Evolutionary conservation across 2,113 vertebrate species (phyloP).

Genomic region (Bambusicola thoracicus): DNA sequence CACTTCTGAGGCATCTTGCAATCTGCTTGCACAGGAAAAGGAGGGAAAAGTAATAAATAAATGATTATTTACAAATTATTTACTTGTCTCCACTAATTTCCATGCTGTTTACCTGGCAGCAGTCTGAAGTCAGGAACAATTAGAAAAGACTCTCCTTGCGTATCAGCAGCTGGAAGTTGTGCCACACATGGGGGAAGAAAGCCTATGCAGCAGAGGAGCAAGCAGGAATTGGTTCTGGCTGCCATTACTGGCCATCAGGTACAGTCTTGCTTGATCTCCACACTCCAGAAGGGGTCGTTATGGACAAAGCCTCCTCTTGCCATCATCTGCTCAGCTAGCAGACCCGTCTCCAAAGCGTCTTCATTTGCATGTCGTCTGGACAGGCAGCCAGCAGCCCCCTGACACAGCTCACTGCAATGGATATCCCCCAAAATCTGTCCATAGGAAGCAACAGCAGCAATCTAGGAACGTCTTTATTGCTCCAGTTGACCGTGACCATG

Average conservation of each 20-base stretch:
- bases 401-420: accelerated
- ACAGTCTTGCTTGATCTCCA: background rate
- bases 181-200: background rate
- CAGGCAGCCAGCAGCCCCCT: background rate
- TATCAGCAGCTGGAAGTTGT: background rate
- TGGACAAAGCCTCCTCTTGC: background rate
- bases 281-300: accelerated
- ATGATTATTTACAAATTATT: slow-evolving; percentile 70
- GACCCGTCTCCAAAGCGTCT: background rate
- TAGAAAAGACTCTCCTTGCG: background rate
- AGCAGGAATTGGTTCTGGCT: background rate
- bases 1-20: slow-evolving; percentile 41
- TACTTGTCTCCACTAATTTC: slow-evolving; percentile 67
- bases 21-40: slow-evolving; percentile 53
- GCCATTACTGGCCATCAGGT: accelerated
- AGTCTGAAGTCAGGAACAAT: slow-evolving; percentile 36
- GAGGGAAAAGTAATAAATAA: slow-evolving; percentile 67
- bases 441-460: background rate
- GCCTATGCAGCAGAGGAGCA: background rate
- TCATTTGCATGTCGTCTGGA: background rate
- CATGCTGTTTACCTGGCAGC: slow-evolving; percentile 44
- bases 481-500: background rate
- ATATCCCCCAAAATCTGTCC: background rate
- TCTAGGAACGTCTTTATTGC: background rate
- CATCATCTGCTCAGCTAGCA: background rate